Conservation (phyloP, 2,113 vertebrate species). For the Hyla sarda region DNA sequence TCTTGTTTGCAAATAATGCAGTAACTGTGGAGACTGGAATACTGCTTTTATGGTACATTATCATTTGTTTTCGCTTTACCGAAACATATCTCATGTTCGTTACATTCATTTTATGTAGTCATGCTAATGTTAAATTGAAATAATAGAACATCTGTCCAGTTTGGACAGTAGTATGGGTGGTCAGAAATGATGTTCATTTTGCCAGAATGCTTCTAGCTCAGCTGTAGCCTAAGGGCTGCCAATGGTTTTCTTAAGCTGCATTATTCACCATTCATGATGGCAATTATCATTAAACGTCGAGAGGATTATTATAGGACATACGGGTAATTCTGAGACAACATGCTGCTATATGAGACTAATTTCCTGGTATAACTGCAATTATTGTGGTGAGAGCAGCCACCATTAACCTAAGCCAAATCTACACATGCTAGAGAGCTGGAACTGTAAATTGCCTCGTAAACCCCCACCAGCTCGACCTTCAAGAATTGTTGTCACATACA, state of each 20-base stretch:
- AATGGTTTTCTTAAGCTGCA: background rate
- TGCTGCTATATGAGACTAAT: background rate
- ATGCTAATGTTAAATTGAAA: background rate
- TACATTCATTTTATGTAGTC: background rate
- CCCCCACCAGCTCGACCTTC: background rate
- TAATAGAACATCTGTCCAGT: background rate
- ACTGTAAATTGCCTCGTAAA: background rate
- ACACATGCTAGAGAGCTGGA: background rate
- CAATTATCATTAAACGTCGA: background rate
- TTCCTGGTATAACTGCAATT: slow-evolving; percentile 26
- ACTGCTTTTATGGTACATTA: no score
- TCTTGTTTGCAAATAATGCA: no score
- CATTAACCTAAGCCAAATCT: background rate
- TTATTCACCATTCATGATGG: slow-evolving; percentile 5
- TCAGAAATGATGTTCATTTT: background rate
- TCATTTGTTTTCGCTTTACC: background rate
- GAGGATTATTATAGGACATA: background rate
- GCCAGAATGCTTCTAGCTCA: background rate
- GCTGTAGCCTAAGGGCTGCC: background rate
- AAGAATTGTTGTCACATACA: background rate
- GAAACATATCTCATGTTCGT: background rate
- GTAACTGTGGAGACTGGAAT: no score
- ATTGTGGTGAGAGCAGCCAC: background rate
- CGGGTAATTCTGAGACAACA: background rate
- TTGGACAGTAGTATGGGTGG: background rate